phyloP scores from a whole-genome alignment of 2,113 vertebrate genomes.

The Sterrhoptilus dennistouni region DNA sequence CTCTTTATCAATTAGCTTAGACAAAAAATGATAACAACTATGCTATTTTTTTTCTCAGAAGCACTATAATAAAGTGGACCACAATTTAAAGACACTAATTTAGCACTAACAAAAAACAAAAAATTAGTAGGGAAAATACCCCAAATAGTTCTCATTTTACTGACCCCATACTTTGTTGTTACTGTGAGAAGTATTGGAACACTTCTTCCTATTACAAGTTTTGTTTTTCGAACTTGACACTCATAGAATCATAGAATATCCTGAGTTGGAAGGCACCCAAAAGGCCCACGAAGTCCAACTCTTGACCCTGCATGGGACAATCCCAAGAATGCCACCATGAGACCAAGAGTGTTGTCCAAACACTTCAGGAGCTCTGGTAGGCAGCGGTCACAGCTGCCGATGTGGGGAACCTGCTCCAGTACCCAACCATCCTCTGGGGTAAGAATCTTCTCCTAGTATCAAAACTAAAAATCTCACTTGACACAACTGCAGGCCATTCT shows the following conservation, averaged over 20 bases:
- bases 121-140: background rate
- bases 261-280: background rate
- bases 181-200: background rate
- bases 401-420: background rate
- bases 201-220: background rate
- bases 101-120: background rate
- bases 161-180: background rate
- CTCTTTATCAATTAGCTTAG: background rate
- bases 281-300: background rate
- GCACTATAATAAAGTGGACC: background rate
- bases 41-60: background rate
- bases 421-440: background rate
- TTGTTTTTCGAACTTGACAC: background rate
- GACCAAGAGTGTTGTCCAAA: accelerated
- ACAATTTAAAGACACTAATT: background rate
- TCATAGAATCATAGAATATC: background rate
- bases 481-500: background rate
- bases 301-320: background rate
- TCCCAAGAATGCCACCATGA: background rate
- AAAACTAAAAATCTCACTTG: background rate
- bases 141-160: background rate
- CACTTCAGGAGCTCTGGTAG: background rate
- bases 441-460: background rate
- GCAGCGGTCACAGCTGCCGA: background rate
- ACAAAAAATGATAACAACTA: background rate